Evolutionary conservation across 2,888 invertebrate species (phyloP), one percentile per base, ranked within the genome.

Genomic region (Apamea anceps): DNA sequence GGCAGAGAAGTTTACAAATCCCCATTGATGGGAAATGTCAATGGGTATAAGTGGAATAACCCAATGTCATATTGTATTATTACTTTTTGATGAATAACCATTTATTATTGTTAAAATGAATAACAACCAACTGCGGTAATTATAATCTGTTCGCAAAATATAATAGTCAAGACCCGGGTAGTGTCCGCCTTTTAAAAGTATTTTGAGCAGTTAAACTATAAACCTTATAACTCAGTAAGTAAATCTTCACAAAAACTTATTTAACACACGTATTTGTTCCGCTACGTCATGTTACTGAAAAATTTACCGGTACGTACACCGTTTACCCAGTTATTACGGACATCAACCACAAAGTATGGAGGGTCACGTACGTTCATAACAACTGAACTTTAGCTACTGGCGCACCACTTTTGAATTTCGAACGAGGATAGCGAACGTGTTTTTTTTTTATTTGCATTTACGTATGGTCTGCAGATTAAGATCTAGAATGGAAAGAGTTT

Each of bases 361-460:
- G 77, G 82, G 93, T 93, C 95, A 95, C 95, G 95, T 93, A 86
- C 93, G 82, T 84, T 88, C 88, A 90, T 95, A 94, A 95, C 94
- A 93, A 93, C 93, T 90, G 85, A 95, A 95, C 92, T 95, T 95
- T 91, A 82, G 88, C 90, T 87, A 91, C 88, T 88, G 87, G 86
- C 87, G 86, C 86, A 90, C 87, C 84, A 85, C 88, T 88, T 87
- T 86, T 90, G 89, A 90, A 91, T 91, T 88, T 91, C 85, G 83
- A 87, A 87, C 76, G 79, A 65, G 73, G 51, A 79, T 74, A 70
- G 68, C 67, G 70, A 76, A 70, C 78, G 45, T 79, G 42, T 81
- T 71, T 66, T 82, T 80, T 75, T 77, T 57, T 45, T 65, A 70
- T 80, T 81, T 81, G 37, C 51, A 63, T 82, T 74, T 79, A n/a